Base-by-base conservation (phyloP, 2,888 invertebrate genomes). In the Merodon equestris region DNA sequence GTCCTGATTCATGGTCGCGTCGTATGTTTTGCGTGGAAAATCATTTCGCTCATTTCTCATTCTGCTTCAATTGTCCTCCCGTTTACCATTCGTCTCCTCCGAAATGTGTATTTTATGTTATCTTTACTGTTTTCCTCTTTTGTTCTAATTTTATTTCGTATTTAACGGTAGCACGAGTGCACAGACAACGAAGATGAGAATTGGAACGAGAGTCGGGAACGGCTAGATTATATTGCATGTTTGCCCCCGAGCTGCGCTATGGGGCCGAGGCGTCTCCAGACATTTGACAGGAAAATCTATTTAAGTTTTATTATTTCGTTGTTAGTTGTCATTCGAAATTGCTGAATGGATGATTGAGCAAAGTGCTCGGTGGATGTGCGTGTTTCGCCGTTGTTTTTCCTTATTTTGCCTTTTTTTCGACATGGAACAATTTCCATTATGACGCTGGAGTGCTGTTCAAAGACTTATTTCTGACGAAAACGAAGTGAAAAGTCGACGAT, bases 271-370 rank as follows among this genome's bases (percentile, higher is more conserved):
- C 51, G 75, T 77, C 61, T 72, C 60, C 38, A 72, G 61, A 77
- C 76, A 72, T 77, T 77, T 77, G 76, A 77, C 76, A 77, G 72
- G 66, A 72, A 77, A 77, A 72, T 77, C 76, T 77, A 72, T 77
- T 77, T 72, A 66, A 77, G 72, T 77, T 77, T 77, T 77, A 77
- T 77, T 72, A 72, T 77, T 77, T 3, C 72, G 60, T 66, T 77
- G 76, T 77, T 67, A 72, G 72, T 56, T 77, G 76, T 77, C 76
- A 71, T 71, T 72, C 42, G 60, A 15, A 63, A 68, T 75, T 47
- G 74, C 63, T 68, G 68, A 75, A 68, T 70, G 74, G 71, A 76
- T 71, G 76, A 76, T 76, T 71, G 71, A 76, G 71, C 76, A 71
- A 66, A 72, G 50, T 74, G 56, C 66, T 27, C 27, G 27, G 27